Percentiles rank a stretch among this genome's conserved stretches.
Conservation (phyloP, 2,888 invertebrate genomes). For the Callyntrura sp. region DNA sequence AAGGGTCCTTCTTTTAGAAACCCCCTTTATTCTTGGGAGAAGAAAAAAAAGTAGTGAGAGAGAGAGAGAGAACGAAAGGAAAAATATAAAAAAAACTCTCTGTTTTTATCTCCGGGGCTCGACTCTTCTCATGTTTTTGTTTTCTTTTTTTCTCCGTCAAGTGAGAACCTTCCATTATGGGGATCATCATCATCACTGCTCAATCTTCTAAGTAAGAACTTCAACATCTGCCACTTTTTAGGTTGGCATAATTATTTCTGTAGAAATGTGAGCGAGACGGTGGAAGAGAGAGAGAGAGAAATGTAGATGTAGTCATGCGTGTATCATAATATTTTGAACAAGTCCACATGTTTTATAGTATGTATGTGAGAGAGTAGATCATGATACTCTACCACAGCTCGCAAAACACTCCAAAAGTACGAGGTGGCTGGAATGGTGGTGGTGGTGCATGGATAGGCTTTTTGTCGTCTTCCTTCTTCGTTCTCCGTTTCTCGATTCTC, state of each 20-base stretch:
- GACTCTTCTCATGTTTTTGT: constrained; percentile 52
- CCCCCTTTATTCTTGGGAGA: constrained; percentile 26
- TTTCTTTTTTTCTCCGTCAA: constrained; percentile 40
- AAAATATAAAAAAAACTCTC: constrained; percentile 15
- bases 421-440: constrained; percentile 25
- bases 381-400: neutral
- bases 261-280: neutral
- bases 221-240: constrained; percentile 66
- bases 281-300: neutral
- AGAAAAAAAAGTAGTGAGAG: neutral
- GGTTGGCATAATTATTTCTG: constrained; percentile 52
- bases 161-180: constrained; percentile 26
- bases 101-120: constrained; percentile 20
- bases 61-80: constrained; percentile 2
- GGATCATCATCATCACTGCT: neutral
- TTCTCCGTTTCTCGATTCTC: neutral
- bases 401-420: constrained; percentile 36
- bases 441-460: neutral
- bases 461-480: constrained; percentile 46
- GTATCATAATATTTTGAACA: constrained; percentile 50
- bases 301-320: constrained; percentile 38
- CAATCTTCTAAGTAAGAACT: neutral
- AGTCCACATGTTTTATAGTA: constrained; percentile 51
- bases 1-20: constrained; percentile 35
- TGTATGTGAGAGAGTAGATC: neutral